Evolutionary conservation across 2,888 invertebrate genomes (phyloP), one percentile per base, ranked within the genome.

Genomic region (Auanema sp.): DNA sequence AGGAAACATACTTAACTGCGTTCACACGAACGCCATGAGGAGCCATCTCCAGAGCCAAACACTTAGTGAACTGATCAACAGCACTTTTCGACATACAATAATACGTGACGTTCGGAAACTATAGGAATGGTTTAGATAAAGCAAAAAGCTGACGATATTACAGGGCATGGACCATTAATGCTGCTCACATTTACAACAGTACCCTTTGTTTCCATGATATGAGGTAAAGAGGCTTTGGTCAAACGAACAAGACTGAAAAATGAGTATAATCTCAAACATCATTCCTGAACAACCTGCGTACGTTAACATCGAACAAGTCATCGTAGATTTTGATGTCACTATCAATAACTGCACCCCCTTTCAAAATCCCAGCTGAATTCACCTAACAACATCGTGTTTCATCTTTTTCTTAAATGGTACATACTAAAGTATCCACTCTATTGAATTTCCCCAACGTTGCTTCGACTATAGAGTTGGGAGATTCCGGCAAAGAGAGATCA

Each of bases 131-230:
- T 16, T 6, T 40, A 11, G 16, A 11, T 3, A 24, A 55, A 16
- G n/a, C 4, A 55, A n/a, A 33, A 5, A 5, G 47, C 33, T 14
- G 11, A 8, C 25, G 33, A n/a, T 57, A 66, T 63, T 44, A 78
- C 79, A 43, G 95, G 89, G 80, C 94, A 87, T 24, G 92, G 88
- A 2, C 95, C 96, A 81, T 91, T 92, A 0, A 95, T 92, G 84
- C 94, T 94, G 1, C 95, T 75, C 16, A 97, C 91, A 84, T 96
- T 97, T 0, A 97, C 93, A 76, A 95, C 90, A 75, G 90, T 91
- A 14, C 93, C 93, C 85, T 79, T 79, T 14, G 69, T 64, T 16
- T 65, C 55, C 50, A 78, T 73, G 21, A 83, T 68, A 62, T 81
- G 76, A 3, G 83, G 83, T n/a, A 83, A 73, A 14, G 79, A 79